Evolutionary conservation across 1,140 invertebrate species (phyloP).

Genomic region (Lutraria rhynchaena): DNA sequence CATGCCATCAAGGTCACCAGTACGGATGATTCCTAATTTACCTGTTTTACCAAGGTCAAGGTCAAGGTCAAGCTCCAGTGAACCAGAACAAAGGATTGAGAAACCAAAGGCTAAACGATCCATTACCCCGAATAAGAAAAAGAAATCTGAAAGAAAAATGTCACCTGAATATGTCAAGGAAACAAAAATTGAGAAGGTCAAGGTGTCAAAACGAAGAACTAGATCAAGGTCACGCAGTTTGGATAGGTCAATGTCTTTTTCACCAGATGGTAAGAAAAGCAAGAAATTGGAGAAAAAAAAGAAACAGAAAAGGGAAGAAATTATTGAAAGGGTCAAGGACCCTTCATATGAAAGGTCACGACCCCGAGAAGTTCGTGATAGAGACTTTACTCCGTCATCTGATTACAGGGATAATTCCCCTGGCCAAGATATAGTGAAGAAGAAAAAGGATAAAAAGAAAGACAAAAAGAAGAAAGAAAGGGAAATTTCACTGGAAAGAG

Average conservation of each 20-base stretch:
- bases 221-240: conserved; percentile 57
- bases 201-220: conserved; percentile 33
- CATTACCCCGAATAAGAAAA: conserved; percentile 53
- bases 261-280: conserved; percentile 54
- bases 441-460: conserved; percentile 63
- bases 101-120: conserved; percentile 52
- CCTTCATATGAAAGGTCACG: conserved; percentile 32
- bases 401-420: conserved; percentile 49
- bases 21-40: neutral
- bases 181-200: conserved; percentile 42
- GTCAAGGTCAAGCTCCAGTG: conserved; percentile 50
- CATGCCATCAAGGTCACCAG: conserved; percentile 48
- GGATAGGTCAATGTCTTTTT: conserved; percentile 60
- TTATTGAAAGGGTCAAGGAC: conserved; percentile 38
- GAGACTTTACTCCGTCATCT: conserved; percentile 40
- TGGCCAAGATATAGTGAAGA: conserved; percentile 32
- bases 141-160: conserved; percentile 40
- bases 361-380: neutral
- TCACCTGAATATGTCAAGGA: conserved; percentile 47
- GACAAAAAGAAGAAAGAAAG: conserved; percentile 59
- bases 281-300: conserved; percentile 56
- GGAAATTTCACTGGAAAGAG: conserved; percentile 51
- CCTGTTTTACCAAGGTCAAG: conserved; percentile 23
- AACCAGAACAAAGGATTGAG: conserved; percentile 19
- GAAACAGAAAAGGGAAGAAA: conserved; percentile 44